Conservation (phyloP, 2,888 invertebrate species). For the Petrolisthes manimaculis region DNA sequence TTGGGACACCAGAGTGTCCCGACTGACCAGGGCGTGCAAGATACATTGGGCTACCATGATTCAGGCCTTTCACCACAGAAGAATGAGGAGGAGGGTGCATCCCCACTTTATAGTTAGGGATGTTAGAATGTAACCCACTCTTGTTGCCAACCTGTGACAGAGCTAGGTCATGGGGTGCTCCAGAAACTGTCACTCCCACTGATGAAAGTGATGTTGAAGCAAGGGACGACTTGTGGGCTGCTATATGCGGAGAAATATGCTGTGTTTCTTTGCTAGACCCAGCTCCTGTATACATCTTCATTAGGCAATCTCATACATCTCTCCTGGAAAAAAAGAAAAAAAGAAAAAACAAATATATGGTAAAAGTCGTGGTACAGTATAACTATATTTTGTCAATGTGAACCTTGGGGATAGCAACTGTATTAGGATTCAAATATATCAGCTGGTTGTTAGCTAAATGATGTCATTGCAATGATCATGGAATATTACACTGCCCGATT, state of each 20-base stretch:
- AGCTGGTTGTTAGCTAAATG: not conserved
- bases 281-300: slow-evolving; percentile 52
- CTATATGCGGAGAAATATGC: slow-evolving; percentile 64
- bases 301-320: slow-evolving; percentile 42
- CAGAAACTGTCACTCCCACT: slow-evolving; percentile 34
- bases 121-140: slow-evolving; percentile 43
- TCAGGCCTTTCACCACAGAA: slow-evolving; percentile 38
- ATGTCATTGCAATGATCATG: not conserved
- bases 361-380: not conserved
- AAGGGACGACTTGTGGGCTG: slow-evolving; percentile 63
- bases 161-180: slow-evolving; percentile 28
- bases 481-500: no score
- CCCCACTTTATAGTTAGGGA: slow-evolving; percentile 49
- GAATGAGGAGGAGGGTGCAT: slow-evolving; percentile 46
- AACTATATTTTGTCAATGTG: not conserved
- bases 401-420: not conserved
- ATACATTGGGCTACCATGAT: slow-evolving; percentile 30
- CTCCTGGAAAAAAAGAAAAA: slow-evolving; percentile 49
- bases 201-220: slow-evolving; percentile 43
- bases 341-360: not conserved
- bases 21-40: slow-evolving; percentile 36
- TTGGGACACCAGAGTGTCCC: slow-evolving; percentile 14
- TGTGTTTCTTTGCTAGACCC: slow-evolving; percentile 61
- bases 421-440: not conserved
- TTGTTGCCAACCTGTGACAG: slow-evolving; percentile 38